A percentile compares a stretch with the other conserved stretches of the same genome.
Conservation (phyloP, 1,140 invertebrate genomes). For the Aphaenogaster floridana region DNA sequence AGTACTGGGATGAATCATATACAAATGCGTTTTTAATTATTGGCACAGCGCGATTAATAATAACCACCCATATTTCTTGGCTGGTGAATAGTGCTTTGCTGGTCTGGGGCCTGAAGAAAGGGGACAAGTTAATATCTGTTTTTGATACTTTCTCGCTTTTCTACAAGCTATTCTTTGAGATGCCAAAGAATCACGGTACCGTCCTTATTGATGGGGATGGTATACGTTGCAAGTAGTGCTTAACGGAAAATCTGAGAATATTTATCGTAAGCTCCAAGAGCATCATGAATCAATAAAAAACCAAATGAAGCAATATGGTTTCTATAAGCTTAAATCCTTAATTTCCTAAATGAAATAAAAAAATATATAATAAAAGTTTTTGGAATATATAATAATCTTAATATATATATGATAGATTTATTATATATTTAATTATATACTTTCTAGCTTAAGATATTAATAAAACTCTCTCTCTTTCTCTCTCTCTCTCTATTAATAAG, state of each 20-base stretch:
- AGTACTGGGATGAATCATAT: constrained; percentile 91
- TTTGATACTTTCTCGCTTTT: constrained; percentile 77
- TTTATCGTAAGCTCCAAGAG: not conserved
- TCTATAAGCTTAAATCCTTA: not conserved
- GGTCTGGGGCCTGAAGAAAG: constrained; percentile 91
- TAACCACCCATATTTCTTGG: constrained; percentile 89
- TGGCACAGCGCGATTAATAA: constrained; percentile 89
- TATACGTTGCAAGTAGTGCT: constrained; percentile 53
- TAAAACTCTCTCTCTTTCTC: not conserved
- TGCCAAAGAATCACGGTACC: constrained; percentile 81
- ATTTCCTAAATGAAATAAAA: not conserved
- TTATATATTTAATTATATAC: not conserved
- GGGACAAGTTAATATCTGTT: constrained; percentile 89
- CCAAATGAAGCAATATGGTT: not conserved
- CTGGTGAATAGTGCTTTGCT: constrained; percentile 90
- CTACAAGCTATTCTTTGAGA: constrained; percentile 79
- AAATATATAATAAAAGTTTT: not conserved
- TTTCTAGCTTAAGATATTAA: not conserved
- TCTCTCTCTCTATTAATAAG: not conserved
- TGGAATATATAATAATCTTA: not conserved
- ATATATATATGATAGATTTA: not conserved
- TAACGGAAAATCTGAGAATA: not conserved
- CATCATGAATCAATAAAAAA: not conserved
- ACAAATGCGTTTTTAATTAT: constrained; percentile 88
- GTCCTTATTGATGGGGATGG: constrained; percentile 78